Percentiles rank a stretch among this genome's conserved stretches.
Conservation (phyloP, 2,888 invertebrate genomes). For the Cremastobaeus sp. region DNA sequence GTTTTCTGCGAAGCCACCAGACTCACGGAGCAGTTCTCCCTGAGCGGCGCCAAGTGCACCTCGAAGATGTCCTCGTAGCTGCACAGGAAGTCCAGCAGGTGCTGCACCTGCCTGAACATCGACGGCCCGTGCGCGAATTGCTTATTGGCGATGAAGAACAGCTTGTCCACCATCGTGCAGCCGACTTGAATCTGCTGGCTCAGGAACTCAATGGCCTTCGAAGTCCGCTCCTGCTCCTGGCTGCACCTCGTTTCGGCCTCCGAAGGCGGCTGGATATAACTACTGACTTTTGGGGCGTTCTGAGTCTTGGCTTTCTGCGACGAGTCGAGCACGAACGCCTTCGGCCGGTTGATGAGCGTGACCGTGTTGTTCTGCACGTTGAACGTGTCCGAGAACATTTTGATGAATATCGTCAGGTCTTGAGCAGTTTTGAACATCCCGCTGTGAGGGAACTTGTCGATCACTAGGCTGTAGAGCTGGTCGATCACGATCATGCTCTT, state of each 20-base stretch:
- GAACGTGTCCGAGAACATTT: conserved; percentile 96
- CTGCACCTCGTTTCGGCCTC: background rate
- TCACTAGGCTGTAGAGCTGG: conserved; percentile 90
- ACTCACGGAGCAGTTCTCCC: background rate
- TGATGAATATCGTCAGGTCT: conserved; percentile 93
- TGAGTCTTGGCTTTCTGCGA: conserved; percentile 28
- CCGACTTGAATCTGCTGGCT: conserved; percentile 19
- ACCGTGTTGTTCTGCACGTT: conserved; percentile 96
- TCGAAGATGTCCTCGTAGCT: conserved; percentile 7
- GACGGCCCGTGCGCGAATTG: conserved; percentile 8
- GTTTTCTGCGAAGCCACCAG: background rate
- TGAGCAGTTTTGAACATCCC: conserved; percentile 94
- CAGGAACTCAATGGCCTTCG: conserved; percentile 17
- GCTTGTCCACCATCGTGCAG: conserved; percentile 5
- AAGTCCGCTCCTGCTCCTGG: too few species aligned
- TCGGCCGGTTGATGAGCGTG: conserved; percentile 88
- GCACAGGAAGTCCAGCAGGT: conserved; percentile 11
- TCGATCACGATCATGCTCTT: conserved; percentile 92
- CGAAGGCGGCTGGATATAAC: background rate
- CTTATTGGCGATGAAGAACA: conserved; percentile 18
- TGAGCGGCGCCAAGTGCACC: too few species aligned
- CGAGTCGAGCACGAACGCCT: conserved; percentile 71
- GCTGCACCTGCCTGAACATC: conserved; percentile 3
- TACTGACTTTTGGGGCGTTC: conserved; percentile 20
- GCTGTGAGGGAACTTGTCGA: conserved; percentile 88